Base-by-base conservation (phyloP, 2,113 vertebrate species). In the Garra rufa region DNA sequence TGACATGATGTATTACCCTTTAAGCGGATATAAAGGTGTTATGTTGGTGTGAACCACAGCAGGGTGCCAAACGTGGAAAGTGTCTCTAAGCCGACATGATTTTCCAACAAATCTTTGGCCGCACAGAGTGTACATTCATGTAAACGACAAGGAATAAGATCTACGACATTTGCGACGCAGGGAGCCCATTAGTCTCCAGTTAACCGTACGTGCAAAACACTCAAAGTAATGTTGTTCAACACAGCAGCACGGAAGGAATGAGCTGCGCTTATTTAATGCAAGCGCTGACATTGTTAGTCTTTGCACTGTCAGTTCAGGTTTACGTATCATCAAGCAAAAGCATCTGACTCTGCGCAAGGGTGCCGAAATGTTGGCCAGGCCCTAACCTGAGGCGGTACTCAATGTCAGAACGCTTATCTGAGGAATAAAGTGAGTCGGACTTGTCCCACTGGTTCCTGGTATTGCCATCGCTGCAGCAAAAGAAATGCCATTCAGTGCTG, bases 391-490 rank as follows among this genome's bases (percentile, higher is more conserved):
- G 41, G 86, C 48, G 10, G 65, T 14, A 38, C 71, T 69, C 48
- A 41, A 70, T 67, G 67, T 80, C 85, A 69, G n/a, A 46, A 81
- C 4, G 26, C 79, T 82, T 70, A 82, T 70, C 63, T 70, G 43
- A 69, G 19, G 26, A 70, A 50, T 81, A 81, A n/a, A 81, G 79
- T 48, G 44, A 81, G 26, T 17, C n/a, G 28, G 28, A 70, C 21
- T 81, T 38, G 79, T 81, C 61, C 46, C 21, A 41, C 48, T 52
- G 9, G 48, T 52, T n/a, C 3, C 2, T 41, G 11, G 46, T 41
- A 19, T 41, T 52, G 3, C 21, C 19, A 50, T 38, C 21, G 5
- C 19, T 30, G 79, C 44, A 81, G 61, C 26, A 70, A 70, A 70
- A 70, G 9, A 50, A 34, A 69, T 69, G 8, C 41, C 41, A 65